Percentiles rank a stretch among this genome's conserved stretches.
Conservation (phyloP, 2,888 invertebrate species). For the Gibbula magus region DNA sequence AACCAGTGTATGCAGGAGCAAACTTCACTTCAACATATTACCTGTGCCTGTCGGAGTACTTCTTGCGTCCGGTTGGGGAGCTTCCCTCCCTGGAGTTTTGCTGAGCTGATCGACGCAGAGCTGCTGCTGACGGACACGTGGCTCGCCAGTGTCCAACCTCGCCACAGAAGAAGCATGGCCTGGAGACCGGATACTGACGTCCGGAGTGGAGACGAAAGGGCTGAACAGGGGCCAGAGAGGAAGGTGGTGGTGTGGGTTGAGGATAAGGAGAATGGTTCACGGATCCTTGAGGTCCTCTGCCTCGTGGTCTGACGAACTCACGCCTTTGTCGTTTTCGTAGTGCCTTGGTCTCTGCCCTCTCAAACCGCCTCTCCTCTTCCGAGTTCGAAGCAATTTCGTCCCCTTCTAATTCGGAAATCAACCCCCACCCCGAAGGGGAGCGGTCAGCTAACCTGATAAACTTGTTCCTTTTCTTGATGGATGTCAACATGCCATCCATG, state of each 20-base stretch:
- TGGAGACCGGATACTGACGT: not conserved
- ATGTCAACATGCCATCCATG: no score
- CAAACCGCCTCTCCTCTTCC: not conserved
- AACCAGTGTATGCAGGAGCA: no score
- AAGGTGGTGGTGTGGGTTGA: no score
- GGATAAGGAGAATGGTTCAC: no score
- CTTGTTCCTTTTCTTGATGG: no score
- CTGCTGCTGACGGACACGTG: not conserved
- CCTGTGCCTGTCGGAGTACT: not conserved
- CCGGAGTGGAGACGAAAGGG: not conserved
- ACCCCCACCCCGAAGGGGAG: no score
- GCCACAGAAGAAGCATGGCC: not conserved
- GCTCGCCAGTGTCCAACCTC: not conserved
- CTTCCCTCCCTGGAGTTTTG: not conserved
- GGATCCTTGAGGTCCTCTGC: no score
- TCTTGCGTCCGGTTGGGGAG: not conserved
- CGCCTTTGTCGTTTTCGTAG: not conserved
- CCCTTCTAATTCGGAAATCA: not conserved
- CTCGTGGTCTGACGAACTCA: no score
- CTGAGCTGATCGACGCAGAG: not conserved
- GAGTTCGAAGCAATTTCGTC: not conserved
- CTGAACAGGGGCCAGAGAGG: not conserved
- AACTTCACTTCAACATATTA: no score
- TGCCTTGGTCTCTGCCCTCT: not conserved
- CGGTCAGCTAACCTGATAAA: no score